Evolutionary conservation across 2,113 vertebrate species (phyloP), one percentile per base, ranked within the genome.

Genomic region (Eudyptes chrysolophus): DNA sequence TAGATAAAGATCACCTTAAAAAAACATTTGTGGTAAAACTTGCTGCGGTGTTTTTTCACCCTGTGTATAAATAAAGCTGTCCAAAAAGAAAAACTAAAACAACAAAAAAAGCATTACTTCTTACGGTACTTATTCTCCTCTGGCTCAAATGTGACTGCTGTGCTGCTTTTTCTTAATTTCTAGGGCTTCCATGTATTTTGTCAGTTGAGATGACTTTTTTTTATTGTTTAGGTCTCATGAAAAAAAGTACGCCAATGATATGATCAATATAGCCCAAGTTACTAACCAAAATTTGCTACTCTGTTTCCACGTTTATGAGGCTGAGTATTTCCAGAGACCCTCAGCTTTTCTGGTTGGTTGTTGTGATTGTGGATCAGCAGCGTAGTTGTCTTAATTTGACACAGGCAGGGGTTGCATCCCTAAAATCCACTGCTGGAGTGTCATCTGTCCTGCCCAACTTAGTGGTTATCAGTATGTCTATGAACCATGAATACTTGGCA

Each of bases 1-100:
- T 80, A 83, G 77, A 89, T 72, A 91, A 71, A 58, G 49, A 95
- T 87, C 84, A 80, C 74, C 84, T 80, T 83, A 92, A 90, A 96
- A 85, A 78, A 42, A 0, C 0, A 2, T 24, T 83, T 74, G 36
- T 72, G 44, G 30, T 91, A 46, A 85, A 79, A 72, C 20, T 65
- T 60, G 44, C 46, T 74, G n/a, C 1, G 2, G 32, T 89, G 29
- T 46, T 89, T 93, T 95, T 92, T 72, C 32, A 44, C 66, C 34
- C 46, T 49, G 5, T n/a, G n/a, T 70, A 36, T 82, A 76, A 94
- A 93, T 38, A 57, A 94, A 90, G 17, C 54, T 83, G 66, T 49
- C 75, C 11, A 12, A 72, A 92, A 91, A 1, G 26, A 81, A 83
- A 85, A 86, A 40, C 30, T 44, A 27, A 69, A 94, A 13, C 46